Conservation (phyloP, 2,888 invertebrate genomes). For the Ormyrus rosae region DNA sequence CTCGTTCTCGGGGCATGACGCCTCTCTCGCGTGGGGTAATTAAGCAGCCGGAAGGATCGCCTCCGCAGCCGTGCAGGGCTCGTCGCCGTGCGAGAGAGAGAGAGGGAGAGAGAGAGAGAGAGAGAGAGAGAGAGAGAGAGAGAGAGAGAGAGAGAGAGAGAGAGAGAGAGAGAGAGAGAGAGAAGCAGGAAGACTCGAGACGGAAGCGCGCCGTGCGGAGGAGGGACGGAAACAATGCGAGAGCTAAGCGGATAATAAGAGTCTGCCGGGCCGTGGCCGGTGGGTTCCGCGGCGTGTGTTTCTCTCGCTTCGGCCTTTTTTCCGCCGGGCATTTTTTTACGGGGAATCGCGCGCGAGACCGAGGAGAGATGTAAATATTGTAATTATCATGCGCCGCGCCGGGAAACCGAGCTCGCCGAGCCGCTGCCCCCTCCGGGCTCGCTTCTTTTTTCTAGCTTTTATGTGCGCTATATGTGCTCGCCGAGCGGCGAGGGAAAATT, state of each 20-base stretch:
- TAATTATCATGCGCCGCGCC: neutral
- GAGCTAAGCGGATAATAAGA: conserved; percentile 28
- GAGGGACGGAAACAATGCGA: too few species aligned
- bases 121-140: neutral
- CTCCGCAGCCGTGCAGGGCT: neutral
- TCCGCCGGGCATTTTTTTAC: neutral
- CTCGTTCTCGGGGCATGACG: conserved; percentile 26
- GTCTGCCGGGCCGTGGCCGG: conserved; percentile 12
- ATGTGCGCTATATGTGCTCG: too few species aligned
- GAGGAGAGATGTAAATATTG: conserved; percentile 14
- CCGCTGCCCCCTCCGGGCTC: too few species aligned
- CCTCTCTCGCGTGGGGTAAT: neutral
- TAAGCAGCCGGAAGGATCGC: neutral
- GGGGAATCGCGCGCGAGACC: neutral
- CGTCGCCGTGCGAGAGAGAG: neutral
- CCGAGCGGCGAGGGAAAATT: too few species aligned
- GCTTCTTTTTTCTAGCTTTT: too few species aligned
- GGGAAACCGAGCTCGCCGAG: neutral
- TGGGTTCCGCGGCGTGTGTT: neutral
- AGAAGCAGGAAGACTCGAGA: too few species aligned
- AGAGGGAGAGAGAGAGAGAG: neutral
- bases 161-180: neutral
- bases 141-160: neutral
- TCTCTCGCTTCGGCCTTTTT: conserved; percentile 1
- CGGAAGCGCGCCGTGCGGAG: too few species aligned